Evolutionary conservation across 2,113 vertebrate genomes (phyloP).

Genomic region (Ictidomys tridecemlineatus): DNA sequence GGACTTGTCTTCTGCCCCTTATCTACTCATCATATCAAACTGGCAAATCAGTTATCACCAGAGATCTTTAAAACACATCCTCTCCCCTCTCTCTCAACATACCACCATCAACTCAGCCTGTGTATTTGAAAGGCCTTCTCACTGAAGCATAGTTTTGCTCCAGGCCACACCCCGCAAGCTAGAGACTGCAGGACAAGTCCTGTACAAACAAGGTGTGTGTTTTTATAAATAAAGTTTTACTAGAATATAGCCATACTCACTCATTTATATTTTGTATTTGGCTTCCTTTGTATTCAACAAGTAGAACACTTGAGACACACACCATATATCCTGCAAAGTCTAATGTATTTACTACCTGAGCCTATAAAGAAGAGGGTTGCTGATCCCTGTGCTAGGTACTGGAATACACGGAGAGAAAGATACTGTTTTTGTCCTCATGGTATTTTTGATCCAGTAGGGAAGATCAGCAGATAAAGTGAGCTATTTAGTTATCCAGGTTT

Average conservation of each 20-base stretch:
- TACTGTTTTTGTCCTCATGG: neutral
- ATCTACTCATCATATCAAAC: neutral
- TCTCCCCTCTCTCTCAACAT: neutral
- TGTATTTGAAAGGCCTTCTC: neutral
- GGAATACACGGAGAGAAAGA: neutral
- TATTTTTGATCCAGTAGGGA: neutral
- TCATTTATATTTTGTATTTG: neutral
- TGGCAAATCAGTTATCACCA: neutral
- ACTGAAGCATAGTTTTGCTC: neutral
- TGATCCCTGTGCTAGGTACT: neutral
- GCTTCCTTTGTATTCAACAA: neutral
- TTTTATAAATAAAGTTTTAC: neutral
- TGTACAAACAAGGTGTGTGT: neutral
- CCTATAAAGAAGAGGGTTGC: neutral
- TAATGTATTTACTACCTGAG: neutral
- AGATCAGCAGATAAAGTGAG: neutral
- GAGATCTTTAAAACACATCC: neutral
- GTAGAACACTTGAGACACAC: neutral
- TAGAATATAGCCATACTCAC: neutral
- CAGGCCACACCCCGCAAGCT: neutral
- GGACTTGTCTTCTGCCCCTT: neutral
- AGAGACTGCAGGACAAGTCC: neutral
- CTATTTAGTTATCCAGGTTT: neutral
- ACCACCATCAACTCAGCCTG: neutral
- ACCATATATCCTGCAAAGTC: neutral